Evolutionary conservation across 2,113 vertebrate species (phyloP), one percentile per base, ranked within the genome.

Genomic region (Nanorana parkeri): DNA sequence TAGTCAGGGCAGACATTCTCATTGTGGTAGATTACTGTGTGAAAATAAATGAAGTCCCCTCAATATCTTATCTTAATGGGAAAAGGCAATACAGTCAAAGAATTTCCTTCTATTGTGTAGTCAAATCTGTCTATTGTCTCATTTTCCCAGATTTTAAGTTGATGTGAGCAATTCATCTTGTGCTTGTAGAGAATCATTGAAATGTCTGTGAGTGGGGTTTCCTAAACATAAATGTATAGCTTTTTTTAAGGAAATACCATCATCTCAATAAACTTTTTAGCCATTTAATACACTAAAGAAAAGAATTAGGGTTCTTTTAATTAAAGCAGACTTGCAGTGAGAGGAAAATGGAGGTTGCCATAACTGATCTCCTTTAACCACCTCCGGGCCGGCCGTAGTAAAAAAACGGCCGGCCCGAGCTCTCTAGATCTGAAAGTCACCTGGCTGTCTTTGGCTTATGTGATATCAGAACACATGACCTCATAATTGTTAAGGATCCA

Each of bases 31-130:
- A 90, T 89, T 87, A 80, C 86, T 89, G 86, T 17, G 61, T 77
- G 71, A 76, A 83, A 83, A 83, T 76, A 76, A 83, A 76, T 83
- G 63, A 68, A 83, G 71, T 68, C 63, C 28, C 52, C 58, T n/a
- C 80, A 75, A 84, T 92, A 90, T 92, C 92, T 94, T 92, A 94
- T 93, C 90, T 83, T 91, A 87, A 90, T 89, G 92, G 92, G 92
- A 93, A 93, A 86, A 94, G 90, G 92, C 92, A 93, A 92, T 92
- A 91, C 88, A 92, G 92, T 89, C 91, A 91, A 91, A 92, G 92
- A 91, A 91, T 93, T 92, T 92, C 90, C 92, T 94, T 90, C 87
- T 88, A 85, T 85, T 77, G 23, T 86, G 89, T 83, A 85, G 84
- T 90, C 87, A 87, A 91, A 90, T 89, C 89, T 88, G 78, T 89